Percentiles rank a stretch among this genome's conserved stretches.
phyloP scores from a whole-genome alignment of 2,888 invertebrate genomes.

The Sabellastarte sp. region DNA sequence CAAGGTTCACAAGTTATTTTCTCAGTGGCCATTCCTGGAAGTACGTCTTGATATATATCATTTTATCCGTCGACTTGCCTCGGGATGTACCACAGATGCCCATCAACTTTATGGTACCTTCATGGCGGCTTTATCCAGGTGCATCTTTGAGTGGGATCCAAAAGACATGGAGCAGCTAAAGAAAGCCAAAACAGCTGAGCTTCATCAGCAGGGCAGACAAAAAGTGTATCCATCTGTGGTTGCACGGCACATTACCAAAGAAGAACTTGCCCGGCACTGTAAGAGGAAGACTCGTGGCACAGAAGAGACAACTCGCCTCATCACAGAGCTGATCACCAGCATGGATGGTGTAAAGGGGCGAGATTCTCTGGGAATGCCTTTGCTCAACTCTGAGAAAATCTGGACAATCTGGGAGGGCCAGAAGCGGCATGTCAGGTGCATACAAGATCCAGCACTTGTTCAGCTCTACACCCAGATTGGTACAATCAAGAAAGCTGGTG shows the following conservation, averaged over 20 bases:
- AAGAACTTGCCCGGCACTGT: background rate
- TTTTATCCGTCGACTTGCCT: constrained; percentile 30
- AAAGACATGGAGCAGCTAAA: background rate
- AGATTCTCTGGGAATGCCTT: background rate
- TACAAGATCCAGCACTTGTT: background rate
- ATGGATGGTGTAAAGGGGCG: background rate
- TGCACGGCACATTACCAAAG: background rate
- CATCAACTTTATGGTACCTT: constrained; percentile 28
- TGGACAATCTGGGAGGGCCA: background rate
- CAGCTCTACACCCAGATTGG: background rate
- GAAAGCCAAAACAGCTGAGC: background rate
- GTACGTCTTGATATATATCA: constrained; percentile 32
- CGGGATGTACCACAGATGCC: constrained; percentile 23
- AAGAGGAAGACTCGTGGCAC: background rate
- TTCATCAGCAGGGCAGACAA: too few species aligned
- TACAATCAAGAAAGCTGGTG: background rate
- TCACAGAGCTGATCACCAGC: background rate
- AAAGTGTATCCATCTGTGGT: background rate
- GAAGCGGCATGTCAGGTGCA: background rate
- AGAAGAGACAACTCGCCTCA: background rate
- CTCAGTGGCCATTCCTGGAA: constrained; percentile 4
- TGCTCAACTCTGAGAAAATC: background rate
- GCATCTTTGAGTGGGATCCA: background rate
- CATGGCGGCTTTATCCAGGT: constrained; percentile 14
- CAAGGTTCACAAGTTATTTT: background rate